Evolutionary conservation across 2,888 invertebrate species (phyloP), one percentile per base, ranked within the genome.

Genomic region (Drosophila cracens): DNA sequence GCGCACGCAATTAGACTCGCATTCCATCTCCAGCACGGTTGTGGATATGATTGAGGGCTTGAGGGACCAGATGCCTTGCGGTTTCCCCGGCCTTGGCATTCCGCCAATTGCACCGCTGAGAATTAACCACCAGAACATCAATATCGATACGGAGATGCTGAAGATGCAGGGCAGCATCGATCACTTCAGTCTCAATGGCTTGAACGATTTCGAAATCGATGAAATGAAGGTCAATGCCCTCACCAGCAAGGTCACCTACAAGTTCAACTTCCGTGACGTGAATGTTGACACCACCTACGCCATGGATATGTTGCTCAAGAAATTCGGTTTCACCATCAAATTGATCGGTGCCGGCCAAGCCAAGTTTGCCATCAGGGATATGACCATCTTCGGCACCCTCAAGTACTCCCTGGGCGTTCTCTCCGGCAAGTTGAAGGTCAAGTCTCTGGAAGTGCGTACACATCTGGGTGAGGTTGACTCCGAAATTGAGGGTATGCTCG

Each of bases 41-140:
- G 83, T 76, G 18, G 83, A 87, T 0, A 0, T 48, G 4, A 81
- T 92, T 58, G 85, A 89, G 61, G 74, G 56, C 16, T 0, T 91
- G 0, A 66, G 82, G 56, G 84, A 89, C 21, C 87, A 92, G 73
- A 91, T 92, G 92, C 91, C 92, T 7, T 92, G 92, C 21, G 92
- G 92, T 53, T 92, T 91, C 40, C 79, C 90, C 43, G 74, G 59
- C 0, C 0, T 78, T 34, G 91, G 91, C 40, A 76, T 92, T 58
- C 92, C 92, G 4, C 91, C 92, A 70, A 18, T 92, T 34, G 91
- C 92, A n/a, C 92, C 92, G 2, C 57, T 91, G 1, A 76, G 82
- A 52, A 76, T 91, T 48, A 48, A 74, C 4, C 83, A 92, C 69
- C 67, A 82, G 57, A 68, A 87, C 25, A 51, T 92, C 6, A 53